These are phyloP conservation scores for Phalanger gymnotis DNA, from an alignment of 2,797 vertebrate species.

Conservation along the genomic window DNA sequence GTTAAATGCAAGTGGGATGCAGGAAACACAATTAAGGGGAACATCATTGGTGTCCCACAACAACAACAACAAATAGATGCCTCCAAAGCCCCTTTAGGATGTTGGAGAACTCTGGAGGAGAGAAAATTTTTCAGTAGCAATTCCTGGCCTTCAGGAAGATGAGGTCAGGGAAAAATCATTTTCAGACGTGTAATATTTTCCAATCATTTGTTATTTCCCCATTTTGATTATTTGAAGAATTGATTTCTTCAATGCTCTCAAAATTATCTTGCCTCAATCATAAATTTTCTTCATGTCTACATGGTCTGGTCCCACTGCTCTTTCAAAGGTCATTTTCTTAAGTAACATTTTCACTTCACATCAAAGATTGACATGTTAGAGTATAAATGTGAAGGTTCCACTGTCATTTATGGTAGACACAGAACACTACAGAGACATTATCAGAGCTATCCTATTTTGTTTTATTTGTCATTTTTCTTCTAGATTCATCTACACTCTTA, in stretches of 20 bases:
- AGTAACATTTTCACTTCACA: background rate
- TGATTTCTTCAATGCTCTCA: background rate
- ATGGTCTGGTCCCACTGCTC: background rate
- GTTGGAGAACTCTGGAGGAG: background rate
- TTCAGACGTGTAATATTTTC: background rate
- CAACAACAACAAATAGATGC: background rate
- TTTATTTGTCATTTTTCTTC: background rate
- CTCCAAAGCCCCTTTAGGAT: background rate
- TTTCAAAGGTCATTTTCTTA: background rate
- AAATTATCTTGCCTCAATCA: background rate
- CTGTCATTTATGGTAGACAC: background rate
- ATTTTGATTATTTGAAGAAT: background rate
- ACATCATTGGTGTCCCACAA: too few relatives aligned
- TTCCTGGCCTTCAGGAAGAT: background rate
- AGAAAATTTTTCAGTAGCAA: too few relatives aligned
- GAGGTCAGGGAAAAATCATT: background rate
- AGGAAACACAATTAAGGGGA: too few relatives aligned
- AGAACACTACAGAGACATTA: background rate
- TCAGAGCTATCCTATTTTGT: background rate
- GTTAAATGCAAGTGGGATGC: too few relatives aligned
- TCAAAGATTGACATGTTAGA: background rate
- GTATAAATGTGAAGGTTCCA: background rate
- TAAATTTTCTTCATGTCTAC: background rate
- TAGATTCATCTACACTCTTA: too few relatives aligned
- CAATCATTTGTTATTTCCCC: background rate